phyloP scores from a whole-genome alignment of 2,797 vertebrate species.

The Scomberomorus guttatus region DNA sequence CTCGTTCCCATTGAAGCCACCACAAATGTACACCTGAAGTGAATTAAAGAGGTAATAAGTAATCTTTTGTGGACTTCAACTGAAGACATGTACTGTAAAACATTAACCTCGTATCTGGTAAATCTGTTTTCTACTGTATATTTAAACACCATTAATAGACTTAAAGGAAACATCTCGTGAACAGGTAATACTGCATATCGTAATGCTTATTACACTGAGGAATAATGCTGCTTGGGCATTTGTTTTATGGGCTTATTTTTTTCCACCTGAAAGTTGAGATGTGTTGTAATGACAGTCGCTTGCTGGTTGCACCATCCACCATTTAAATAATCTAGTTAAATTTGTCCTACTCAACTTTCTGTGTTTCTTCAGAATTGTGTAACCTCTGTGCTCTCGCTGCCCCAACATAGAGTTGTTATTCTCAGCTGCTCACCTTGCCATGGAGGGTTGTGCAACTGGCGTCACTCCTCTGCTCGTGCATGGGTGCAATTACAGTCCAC shows the following conservation, averaged over 20 bases:
- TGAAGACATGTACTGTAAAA: neutral
- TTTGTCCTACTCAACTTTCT: neutral
- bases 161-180: too few species aligned
- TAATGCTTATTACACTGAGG: neutral
- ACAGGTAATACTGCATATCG: neutral
- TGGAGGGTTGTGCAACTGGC: conserved; percentile 83
- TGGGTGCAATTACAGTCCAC: conserved; percentile 87
- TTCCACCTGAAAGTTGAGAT: too few species aligned
- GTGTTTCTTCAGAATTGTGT: neutral
- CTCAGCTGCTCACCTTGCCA: conserved; percentile 71
- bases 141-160: neutral
- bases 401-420: neutral
- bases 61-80: neutral
- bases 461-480: conserved; percentile 86
- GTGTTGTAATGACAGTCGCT: too few species aligned
- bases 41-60: neutral
- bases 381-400: neutral
- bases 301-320: too few species aligned
- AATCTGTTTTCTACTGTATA: neutral
- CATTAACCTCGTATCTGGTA: neutral
- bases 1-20: conserved; percentile 85
- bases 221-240: too few species aligned
- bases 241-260: too few species aligned
- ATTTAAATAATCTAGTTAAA: too few species aligned
- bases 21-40: conserved; percentile 75